Percentiles rank a stretch among this genome's conserved stretches.
Conservation (phyloP, 2,888 invertebrate genomes). For the Epinotia ramella region DNA sequence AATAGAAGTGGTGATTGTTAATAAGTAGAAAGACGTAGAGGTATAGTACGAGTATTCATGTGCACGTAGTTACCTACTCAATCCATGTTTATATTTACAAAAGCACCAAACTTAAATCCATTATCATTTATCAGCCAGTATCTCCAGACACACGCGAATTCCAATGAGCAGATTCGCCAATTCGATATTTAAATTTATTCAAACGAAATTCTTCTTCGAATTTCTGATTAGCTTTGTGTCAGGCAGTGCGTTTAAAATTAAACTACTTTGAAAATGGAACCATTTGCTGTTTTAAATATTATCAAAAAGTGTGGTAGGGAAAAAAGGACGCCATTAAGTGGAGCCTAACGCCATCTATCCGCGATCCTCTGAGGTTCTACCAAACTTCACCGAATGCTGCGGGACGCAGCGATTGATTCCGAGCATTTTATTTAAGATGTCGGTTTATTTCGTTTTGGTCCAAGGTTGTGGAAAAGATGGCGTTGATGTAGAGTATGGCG, state of each 20-base stretch:
- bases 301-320: slow-evolving; percentile 54
- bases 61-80: background rate
- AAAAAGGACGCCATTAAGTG: slow-evolving; percentile 69
- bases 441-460: background rate
- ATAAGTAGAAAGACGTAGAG: background rate
- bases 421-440: slow-evolving; percentile 36
- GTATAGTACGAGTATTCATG: background rate
- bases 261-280: slow-evolving; percentile 52
- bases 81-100: background rate
- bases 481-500: background rate
- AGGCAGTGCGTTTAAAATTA: slow-evolving; percentile 16
- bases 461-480: background rate
- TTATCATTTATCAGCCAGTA: slow-evolving; percentile 10
- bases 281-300: slow-evolving; percentile 51
- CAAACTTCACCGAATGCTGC: slow-evolving; percentile 75
- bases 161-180: slow-evolving; percentile 41
- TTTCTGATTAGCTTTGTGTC: slow-evolving; percentile 44
- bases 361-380: slow-evolving; percentile 82
- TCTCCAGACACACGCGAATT: slow-evolving; percentile 39
- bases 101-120: slow-evolving; percentile 25
- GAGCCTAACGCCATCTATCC: slow-evolving; percentile 83
- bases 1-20: background rate
- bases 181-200: slow-evolving; percentile 67
- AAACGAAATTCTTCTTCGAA: slow-evolving; percentile 54
- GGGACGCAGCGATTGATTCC: slow-evolving; percentile 69